These are phyloP conservation scores for Spheniscus mendiculus DNA, from an alignment of 2,113 vertebrate species.

Conservation along the genomic window DNA sequence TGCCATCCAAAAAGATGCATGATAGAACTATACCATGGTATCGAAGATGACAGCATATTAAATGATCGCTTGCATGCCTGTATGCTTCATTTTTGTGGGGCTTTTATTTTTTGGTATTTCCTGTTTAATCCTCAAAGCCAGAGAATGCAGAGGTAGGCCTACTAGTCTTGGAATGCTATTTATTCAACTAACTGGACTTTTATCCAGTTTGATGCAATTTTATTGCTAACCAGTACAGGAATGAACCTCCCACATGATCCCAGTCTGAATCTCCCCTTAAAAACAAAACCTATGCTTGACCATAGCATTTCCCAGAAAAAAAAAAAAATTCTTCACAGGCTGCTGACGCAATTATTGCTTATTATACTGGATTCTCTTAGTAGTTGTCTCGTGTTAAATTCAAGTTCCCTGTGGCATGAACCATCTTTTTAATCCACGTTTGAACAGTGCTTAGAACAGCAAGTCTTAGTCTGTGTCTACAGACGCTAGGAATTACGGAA, in stretches of 20 bases:
- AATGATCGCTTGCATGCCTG: neutral
- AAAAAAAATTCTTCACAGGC: neutral
- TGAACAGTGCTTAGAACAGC: neutral
- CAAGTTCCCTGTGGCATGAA: neutral
- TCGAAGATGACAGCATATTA: neutral
- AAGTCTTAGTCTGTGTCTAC: neutral
- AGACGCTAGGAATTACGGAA: neutral
- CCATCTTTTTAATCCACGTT: neutral
- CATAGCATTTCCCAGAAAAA: neutral
- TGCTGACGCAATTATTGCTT: neutral
- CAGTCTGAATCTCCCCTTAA: neutral
- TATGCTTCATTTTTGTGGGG: neutral
- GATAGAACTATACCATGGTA: accelerated
- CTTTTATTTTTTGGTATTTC: constrained; percentile 49
- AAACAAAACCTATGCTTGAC: neutral
- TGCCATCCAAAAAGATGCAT: neutral
- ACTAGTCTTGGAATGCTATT: neutral
- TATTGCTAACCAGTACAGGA: neutral
- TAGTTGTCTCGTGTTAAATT: constrained; percentile 22
- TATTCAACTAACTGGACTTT: neutral
- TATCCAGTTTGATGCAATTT: constrained; percentile 12
- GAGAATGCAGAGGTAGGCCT: constrained; percentile 47
- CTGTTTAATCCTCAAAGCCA: constrained; percentile 50
- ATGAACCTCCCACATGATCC: neutral
- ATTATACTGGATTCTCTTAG: neutral